Percentiles rank a stretch among this genome's conserved stretches.
Evolutionary conservation across 1,140 invertebrate genomes (phyloP).

Genomic region (Ceratitis capitata): DNA sequence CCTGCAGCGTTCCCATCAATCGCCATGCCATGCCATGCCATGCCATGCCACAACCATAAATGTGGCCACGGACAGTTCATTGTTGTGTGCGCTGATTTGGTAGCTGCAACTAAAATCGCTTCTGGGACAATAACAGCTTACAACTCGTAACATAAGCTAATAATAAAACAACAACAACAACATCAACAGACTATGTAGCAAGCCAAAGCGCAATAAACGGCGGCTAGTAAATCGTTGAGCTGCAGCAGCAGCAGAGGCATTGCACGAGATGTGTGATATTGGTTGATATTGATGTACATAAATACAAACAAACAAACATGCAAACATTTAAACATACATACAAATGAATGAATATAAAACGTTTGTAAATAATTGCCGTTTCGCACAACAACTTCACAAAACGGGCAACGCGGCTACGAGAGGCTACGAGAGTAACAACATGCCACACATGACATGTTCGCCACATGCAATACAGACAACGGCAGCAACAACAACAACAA

Average conservation of each 20-base stretch:
- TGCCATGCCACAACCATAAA: constrained; percentile 21
- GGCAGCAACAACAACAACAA: background rate
- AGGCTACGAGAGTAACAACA: constrained; percentile 21
- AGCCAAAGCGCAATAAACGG: constrained; percentile 28
- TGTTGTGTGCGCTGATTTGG: constrained; percentile 32
- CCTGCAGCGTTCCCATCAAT: constrained; percentile 35
- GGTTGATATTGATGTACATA: background rate
- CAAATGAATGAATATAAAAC: background rate
- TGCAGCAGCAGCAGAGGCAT: no score
- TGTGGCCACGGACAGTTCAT: constrained; percentile 35
- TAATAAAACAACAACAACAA: constrained; percentile 23
- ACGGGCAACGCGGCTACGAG: background rate
- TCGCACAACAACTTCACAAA: background rate
- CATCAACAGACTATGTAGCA: background rate
- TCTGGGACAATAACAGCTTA: constrained; percentile 32
- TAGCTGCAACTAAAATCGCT: constrained; percentile 37
- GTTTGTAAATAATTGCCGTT: constrained; percentile 36
- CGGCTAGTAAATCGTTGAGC: constrained; percentile 22
- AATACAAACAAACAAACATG: no score
- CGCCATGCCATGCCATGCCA: constrained; percentile 20
- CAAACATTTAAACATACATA: no score
- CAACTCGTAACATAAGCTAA: constrained; percentile 14
- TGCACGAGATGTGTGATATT: background rate
- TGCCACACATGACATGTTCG: constrained; percentile 33
- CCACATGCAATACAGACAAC: constrained; percentile 2